A percentile compares a stretch with the other conserved stretches of the same genome.
Conservation (phyloP, 2,888 invertebrate species). For the Eubasilissa splendida region DNA sequence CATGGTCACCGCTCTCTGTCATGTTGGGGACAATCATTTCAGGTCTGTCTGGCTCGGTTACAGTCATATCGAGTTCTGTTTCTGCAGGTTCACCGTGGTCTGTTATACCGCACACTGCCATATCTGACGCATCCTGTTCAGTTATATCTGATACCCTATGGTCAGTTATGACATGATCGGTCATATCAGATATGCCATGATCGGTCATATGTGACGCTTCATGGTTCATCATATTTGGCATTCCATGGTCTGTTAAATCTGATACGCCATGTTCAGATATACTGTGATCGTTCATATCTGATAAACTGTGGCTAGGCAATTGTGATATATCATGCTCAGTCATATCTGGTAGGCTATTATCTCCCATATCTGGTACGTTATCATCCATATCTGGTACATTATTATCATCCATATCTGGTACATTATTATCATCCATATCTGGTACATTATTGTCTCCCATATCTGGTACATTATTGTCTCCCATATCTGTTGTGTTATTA, state of each 20-base stretch:
- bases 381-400: background rate
- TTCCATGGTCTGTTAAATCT: conserved; percentile 3
- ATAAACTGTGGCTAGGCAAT: background rate
- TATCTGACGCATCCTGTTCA: background rate
- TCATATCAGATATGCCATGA: conserved; percentile 4
- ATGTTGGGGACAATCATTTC: background rate
- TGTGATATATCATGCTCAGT: background rate
- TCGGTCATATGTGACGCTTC: background rate
- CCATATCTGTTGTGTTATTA: background rate
- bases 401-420: background rate
- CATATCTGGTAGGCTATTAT: background rate
- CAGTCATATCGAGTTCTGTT: background rate
- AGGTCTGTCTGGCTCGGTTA: background rate
- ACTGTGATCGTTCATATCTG: background rate
- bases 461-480: background rate
- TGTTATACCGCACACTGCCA: background rate
- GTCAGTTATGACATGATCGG: background rate
- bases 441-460: background rate
- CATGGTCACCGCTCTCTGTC: no score
- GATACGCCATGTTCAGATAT: background rate
- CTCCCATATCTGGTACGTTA: background rate
- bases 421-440: background rate
- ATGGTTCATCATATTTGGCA: conserved; percentile 5
- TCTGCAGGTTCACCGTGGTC: background rate
- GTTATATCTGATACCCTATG: background rate